phyloP scores from a whole-genome alignment of 2,113 vertebrate genomes.

The Sylvietta virens region DNA sequence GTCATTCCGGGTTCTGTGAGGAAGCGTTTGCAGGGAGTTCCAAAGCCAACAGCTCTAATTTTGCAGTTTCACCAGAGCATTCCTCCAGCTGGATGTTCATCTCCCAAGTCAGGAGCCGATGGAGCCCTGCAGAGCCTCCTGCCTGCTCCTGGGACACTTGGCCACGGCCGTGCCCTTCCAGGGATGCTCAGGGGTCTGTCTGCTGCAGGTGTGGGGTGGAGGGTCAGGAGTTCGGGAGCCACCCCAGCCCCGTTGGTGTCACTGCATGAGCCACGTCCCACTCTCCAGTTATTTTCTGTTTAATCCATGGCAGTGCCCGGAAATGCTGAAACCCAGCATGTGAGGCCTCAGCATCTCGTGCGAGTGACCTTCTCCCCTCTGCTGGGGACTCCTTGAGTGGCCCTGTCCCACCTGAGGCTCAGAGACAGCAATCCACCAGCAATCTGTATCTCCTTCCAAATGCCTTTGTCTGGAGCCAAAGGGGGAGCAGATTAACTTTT shows the following conservation, averaged over 20 bases:
- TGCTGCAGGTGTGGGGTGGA: neutral
- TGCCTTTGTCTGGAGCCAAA: neutral
- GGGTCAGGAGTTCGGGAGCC: neutral
- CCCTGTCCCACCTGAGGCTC: neutral
- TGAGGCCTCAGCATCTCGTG: neutral
- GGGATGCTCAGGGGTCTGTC: neutral
- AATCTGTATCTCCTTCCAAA: neutral
- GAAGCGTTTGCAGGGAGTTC: conserved; percentile 53
- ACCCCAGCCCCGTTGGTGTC: neutral
- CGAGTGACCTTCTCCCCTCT: neutral
- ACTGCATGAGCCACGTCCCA: accelerated
- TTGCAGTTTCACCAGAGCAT: conserved; percentile 16
- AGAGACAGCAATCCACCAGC: neutral
- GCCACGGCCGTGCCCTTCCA: accelerated
- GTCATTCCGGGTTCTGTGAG: conserved; percentile 61
- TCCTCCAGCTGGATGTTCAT: conserved; percentile 27
- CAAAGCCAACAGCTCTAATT: conserved; percentile 53
- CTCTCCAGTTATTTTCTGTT: neutral
- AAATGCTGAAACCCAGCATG: neutral
- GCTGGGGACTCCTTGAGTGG: neutral
- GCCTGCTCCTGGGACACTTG: accelerated
- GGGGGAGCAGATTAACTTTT: conserved; percentile 17
- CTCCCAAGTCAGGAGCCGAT: accelerated
- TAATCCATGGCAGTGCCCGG: accelerated
- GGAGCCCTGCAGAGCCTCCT: neutral